phyloP scores from a whole-genome alignment of 2,113 vertebrate genomes.

The Pionites leucogaster region DNA sequence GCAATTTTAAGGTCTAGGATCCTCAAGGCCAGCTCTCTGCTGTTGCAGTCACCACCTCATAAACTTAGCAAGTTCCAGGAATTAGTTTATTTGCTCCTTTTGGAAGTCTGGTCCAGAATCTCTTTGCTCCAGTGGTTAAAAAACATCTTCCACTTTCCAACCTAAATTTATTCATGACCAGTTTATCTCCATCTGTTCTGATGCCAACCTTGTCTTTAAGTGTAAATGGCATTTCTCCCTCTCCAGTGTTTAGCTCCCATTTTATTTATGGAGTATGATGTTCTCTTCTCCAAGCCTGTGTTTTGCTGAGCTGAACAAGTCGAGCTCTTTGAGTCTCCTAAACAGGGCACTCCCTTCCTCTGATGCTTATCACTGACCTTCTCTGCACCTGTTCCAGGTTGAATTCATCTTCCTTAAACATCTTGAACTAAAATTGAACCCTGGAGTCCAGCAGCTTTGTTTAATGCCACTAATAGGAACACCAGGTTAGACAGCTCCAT shows the following conservation, averaged over 20 bases:
- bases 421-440: not conserved
- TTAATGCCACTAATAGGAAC: not conserved
- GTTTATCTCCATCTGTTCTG: conserved; percentile 15
- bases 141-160: conserved; percentile 34
- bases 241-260: not conserved
- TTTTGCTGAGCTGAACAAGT: conserved; percentile 30
- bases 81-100: not conserved
- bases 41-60: conserved; percentile 21
- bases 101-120: not conserved
- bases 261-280: not conserved
- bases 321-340: not conserved
- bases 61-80: conserved; percentile 43
- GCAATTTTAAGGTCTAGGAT: not conserved
- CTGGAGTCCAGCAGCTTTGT: not conserved
- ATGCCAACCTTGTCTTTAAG: not conserved
- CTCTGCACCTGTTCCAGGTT: conserved; percentile 1
- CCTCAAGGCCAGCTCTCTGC: not conserved
- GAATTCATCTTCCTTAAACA: not conserved
- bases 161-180: conserved; percentile 39
- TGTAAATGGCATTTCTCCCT: conserved; percentile 21
- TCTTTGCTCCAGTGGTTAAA: not conserved
- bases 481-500: not conserved
- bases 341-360: not conserved
- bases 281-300: not conserved
- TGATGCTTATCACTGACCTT: not conserved